Base-by-base conservation (phyloP, 2,888 invertebrate genomes). In the Drosophila acutilabella region DNA sequence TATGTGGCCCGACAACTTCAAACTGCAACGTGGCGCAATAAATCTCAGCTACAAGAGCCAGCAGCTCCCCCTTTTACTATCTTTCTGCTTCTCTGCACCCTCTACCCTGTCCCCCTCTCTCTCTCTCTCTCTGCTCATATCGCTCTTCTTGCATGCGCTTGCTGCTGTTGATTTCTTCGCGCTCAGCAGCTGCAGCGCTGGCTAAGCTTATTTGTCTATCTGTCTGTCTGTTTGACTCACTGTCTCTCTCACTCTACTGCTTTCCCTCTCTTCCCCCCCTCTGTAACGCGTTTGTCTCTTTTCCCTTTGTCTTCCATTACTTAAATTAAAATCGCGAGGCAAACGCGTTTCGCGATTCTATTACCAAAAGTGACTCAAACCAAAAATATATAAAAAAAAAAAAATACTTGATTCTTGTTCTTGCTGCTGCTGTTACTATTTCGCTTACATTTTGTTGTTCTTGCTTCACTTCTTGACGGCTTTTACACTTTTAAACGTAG, bases 251-350 rank as follows among this genome's bases (percentile, higher is more conserved):
- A 56, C 36, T 16, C 41, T 45, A 38, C 0, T 44, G 36, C 44
- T 47, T 36, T 13, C 20, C 20, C 20, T 20, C 3, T 20, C 20
- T 20, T 23, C 40, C 38, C 13, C 52, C 48, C 14, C 51, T 33
- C 13, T 51, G 6, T 48, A 40, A 47, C 51, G 47, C 40, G 8
- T 30, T 30, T 23, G 50, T 20, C 52, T 48, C 65, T 69, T 71
- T 73, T 78, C 78, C 69, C 73, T 88, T 86, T 86, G 89, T 87
- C 77, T 89, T 89, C 88, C 88, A 88, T 88, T 88, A 88, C 88
- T 73, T 74, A 88, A 88, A 88, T 88, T 88, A 89, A 88, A 89
- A 89, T 87, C 74, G 74, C 82, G 44, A 71, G 66, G 66, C 69
- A 79, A 86, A 80, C 83, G 80, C 79, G 67, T 70, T 87, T 69